Conservation (phyloP, 2,888 invertebrate genomes). For the Ornithoptera priamus region DNA sequence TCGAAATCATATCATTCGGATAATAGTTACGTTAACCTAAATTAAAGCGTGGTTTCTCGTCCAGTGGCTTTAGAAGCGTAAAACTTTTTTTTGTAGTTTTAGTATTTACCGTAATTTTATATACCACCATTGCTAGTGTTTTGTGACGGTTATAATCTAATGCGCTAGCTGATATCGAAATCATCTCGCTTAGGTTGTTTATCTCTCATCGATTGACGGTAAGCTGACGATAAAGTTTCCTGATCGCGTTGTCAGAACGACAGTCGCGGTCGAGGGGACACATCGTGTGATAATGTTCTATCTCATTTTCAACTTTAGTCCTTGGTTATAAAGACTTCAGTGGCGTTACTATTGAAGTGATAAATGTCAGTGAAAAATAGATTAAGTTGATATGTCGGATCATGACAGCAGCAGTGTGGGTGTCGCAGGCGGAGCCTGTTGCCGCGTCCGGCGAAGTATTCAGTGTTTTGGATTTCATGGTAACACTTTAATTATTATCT, state of each 20-base stretch:
- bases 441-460: slow-evolving; percentile 73
- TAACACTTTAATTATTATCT: slow-evolving; percentile 47
- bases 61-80: background rate
- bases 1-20: slow-evolving; percentile 51
- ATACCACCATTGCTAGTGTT: background rate
- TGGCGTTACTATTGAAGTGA: slow-evolving; percentile 12
- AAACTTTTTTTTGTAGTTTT: background rate
- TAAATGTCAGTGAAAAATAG: slow-evolving; percentile 52
- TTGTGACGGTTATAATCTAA: slow-evolving; percentile 18
- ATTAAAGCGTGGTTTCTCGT: slow-evolving; percentile 6
- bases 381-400: slow-evolving; percentile 59
- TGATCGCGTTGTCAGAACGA: slow-evolving; percentile 46
- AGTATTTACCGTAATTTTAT: background rate
- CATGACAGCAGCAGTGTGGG: slow-evolving; percentile 66
- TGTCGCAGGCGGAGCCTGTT: slow-evolving; percentile 62
- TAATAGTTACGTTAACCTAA: slow-evolving; percentile 29
- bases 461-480: slow-evolving; percentile 76
- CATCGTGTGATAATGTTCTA: slow-evolving; percentile 43
- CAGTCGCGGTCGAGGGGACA: slow-evolving; percentile 55
- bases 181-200: slow-evolving; percentile 50
- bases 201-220: slow-evolving; percentile 54
- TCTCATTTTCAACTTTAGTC: slow-evolving; percentile 43
- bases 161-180: slow-evolving; percentile 44
- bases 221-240: slow-evolving; percentile 55
- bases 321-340: slow-evolving; percentile 38